These are phyloP conservation scores for Vulpes vulpes DNA, from an alignment of 2,113 vertebrate genomes.

Conservation along the genomic window DNA sequence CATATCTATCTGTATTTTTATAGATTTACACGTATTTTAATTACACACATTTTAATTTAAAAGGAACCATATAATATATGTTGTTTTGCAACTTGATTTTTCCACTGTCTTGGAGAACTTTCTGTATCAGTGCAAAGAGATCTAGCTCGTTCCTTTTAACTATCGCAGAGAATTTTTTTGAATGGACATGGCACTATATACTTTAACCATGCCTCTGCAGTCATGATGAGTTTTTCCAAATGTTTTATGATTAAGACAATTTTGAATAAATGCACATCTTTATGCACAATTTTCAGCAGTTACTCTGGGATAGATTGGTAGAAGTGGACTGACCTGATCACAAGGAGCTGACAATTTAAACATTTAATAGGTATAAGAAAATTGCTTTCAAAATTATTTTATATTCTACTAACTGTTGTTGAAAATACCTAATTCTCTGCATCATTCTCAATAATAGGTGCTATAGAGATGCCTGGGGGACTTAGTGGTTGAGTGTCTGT, in stretches of 20 bases:
- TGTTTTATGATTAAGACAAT: constrained; percentile 31
- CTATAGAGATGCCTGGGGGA: too few species aligned
- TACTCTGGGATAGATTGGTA: neutral
- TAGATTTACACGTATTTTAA: neutral
- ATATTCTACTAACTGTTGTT: neutral
- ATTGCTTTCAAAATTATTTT: neutral
- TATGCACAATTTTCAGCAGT: neutral
- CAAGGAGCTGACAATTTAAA: neutral
- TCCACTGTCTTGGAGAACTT: constrained; percentile 1
- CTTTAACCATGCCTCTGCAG: neutral
- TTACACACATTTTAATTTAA: neutral
- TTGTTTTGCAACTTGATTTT: neutral
- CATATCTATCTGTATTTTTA: neutral
- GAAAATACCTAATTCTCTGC: neutral
- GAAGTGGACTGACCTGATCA: neutral
- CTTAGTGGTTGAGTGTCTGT: too few species aligned
- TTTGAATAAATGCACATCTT: neutral
- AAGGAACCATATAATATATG: neutral
- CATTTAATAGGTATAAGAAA: neutral
- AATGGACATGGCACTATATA: neutral
- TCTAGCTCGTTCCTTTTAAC: neutral
- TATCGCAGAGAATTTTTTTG: neutral
- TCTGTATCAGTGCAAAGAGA: neutral
- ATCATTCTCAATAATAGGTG: neutral
- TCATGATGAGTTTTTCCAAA: neutral